phyloP scores from a whole-genome alignment of 1,140 invertebrate genomes.

The Leguminivora glycinivorella region DNA sequence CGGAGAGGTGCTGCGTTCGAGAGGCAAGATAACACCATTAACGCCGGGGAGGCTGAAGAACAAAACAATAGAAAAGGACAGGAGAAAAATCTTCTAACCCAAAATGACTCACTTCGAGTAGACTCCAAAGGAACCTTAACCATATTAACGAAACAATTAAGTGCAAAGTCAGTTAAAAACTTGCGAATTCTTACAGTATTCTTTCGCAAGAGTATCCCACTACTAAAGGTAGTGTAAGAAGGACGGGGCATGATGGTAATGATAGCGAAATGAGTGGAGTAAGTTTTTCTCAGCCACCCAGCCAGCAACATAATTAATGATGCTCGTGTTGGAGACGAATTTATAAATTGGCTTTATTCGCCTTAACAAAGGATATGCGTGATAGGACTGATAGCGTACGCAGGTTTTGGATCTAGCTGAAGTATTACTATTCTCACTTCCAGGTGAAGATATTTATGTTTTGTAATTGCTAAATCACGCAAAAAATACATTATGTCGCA shows the following conservation, averaged over 20 bases:
- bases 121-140: constrained; percentile 34
- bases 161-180: constrained; percentile 33
- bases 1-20: constrained; percentile 75
- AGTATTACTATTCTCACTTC: background rate
- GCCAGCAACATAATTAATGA: constrained; percentile 79
- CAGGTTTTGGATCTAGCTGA: background rate
- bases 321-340: constrained; percentile 73
- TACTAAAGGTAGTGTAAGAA: constrained; percentile 50
- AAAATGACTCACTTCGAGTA: constrained; percentile 39
- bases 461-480: background rate
- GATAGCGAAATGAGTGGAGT: constrained; percentile 77
- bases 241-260: constrained; percentile 61
- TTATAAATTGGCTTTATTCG: constrained; percentile 75
- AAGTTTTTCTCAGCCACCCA: constrained; percentile 78
- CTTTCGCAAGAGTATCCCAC: constrained; percentile 28
- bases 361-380: constrained; percentile 70
- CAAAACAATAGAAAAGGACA: constrained; percentile 64
- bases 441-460: background rate
- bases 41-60: constrained; percentile 66
- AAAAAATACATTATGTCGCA: background rate
- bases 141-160: constrained; percentile 12
- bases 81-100: constrained; percentile 32
- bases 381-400: constrained; percentile 56
- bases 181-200: background rate
- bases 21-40: constrained; percentile 76